Percentiles rank a stretch among this genome's conserved stretches.
Conservation (phyloP, 2,113 vertebrate species). For the Heterotilapia buettikoferi region DNA sequence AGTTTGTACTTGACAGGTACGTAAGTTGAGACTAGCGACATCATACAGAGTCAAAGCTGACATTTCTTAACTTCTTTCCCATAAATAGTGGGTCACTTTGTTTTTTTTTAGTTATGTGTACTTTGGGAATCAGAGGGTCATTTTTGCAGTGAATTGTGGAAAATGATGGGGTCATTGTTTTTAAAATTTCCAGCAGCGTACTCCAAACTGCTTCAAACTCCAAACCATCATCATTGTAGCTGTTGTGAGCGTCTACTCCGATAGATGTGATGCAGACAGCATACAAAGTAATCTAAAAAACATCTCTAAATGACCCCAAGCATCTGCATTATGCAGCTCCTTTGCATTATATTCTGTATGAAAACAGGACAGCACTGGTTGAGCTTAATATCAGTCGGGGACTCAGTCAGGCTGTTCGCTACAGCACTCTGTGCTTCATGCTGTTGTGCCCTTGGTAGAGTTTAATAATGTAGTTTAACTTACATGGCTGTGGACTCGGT, state of each 20-base stretch:
- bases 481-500: neutral
- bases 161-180: neutral
- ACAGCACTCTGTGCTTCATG: neutral
- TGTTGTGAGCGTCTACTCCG: neutral
- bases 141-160: neutral
- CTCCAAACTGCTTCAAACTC: neutral
- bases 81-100: neutral
- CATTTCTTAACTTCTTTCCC: neutral
- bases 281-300: neutral
- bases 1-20: neutral
- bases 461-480: neutral
- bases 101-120: neutral
- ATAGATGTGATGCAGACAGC: neutral
- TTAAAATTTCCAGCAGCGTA: neutral
- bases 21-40: neutral
- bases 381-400: neutral
- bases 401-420: neutral
- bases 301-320: neutral
- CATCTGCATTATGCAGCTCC: neutral
- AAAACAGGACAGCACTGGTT: neutral
- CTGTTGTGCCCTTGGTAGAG: conserved; percentile 8
- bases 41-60: neutral
- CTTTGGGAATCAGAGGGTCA: neutral
- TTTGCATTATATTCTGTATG: neutral
- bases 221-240: neutral